Percentiles rank a stretch among this genome's conserved stretches.
Evolutionary conservation across 2,797 vertebrate species (phyloP).

Genomic region (Pogoniulus pusillus): DNA sequence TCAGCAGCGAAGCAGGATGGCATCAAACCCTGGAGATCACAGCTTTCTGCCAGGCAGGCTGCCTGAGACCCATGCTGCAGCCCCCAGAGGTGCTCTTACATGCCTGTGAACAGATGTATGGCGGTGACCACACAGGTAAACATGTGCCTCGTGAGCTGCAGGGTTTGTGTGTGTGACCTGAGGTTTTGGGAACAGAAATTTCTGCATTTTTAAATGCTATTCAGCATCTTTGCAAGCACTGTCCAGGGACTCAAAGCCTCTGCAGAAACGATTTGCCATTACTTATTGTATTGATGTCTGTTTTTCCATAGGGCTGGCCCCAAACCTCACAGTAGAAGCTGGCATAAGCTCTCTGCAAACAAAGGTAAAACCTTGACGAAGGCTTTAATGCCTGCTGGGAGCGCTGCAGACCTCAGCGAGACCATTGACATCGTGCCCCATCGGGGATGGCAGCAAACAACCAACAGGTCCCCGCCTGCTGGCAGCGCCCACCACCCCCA

Average conservation of each 20-base stretch:
- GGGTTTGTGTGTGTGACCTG: constrained; percentile 46
- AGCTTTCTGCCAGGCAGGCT: rapidly evolving
- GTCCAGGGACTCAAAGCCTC: constrained; percentile 13
- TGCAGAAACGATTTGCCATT: not conserved
- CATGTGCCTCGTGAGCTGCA: constrained; percentile 48
- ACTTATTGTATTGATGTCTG: not conserved
- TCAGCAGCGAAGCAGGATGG: rapidly evolving
- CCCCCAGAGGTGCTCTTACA: constrained; percentile 61
- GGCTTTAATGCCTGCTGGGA: not conserved
- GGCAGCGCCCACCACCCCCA: too few relatives aligned
- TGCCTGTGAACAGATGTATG: constrained; percentile 69
- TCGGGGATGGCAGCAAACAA: rapidly evolving
- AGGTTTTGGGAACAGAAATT: constrained; percentile 49
- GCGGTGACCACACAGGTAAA: constrained; percentile 70
- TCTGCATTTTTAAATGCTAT: constrained; percentile 39
- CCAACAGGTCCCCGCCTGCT: not conserved
- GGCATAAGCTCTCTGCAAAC: not conserved
- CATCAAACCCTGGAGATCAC: not conserved
- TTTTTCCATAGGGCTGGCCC: not conserved
- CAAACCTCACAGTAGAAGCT: not conserved
- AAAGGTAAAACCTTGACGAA: not conserved
- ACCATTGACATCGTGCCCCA: not conserved
- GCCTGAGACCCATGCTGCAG: not conserved
- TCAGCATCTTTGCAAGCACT: constrained; percentile 6
- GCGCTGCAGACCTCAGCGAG: rapidly evolving